Conservation (phyloP, 1,140 invertebrate species). For the Himalopsyche phryganea region DNA sequence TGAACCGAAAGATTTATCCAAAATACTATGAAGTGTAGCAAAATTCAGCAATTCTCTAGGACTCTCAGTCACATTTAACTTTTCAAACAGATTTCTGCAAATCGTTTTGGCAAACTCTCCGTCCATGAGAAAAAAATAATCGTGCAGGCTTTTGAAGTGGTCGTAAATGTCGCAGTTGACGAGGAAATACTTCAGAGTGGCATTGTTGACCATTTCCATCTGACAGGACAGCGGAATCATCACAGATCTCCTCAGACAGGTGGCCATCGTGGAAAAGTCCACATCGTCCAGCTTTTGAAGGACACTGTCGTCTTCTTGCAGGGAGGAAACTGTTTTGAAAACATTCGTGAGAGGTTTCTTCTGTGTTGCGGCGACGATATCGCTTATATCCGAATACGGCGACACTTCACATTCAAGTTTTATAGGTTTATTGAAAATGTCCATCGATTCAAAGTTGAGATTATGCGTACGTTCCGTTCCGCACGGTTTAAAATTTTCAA, state of each 20-base stretch:
- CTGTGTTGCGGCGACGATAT: constrained; percentile 45
- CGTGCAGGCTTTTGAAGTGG: constrained; percentile 66
- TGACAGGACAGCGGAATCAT: constrained; percentile 65
- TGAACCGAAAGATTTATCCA: constrained; percentile 60
- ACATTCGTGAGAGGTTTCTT: constrained; percentile 46
- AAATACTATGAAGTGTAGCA: constrained; percentile 60
- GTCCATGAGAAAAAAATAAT: constrained; percentile 73
- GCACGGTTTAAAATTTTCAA: constrained; percentile 48
- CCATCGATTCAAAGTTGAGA: constrained; percentile 7
- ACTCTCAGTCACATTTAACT: constrained; percentile 57
- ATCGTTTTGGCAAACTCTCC: constrained; percentile 71
- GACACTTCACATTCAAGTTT: constrained; percentile 36
- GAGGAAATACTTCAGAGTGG: constrained; percentile 66
- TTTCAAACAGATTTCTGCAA: constrained; percentile 62
- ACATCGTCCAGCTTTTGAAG: constrained; percentile 39
- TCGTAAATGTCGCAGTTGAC: constrained; percentile 63
- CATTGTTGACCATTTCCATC: constrained; percentile 64
- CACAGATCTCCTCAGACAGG: constrained; percentile 64
- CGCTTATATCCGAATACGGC: constrained; percentile 43
- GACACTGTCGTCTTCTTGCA: constrained; percentile 37
- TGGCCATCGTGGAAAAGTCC: constrained; percentile 55
- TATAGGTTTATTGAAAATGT: constrained; percentile 21
- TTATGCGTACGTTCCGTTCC: constrained; percentile 39
- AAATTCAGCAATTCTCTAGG: constrained; percentile 67
- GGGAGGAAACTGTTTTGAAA: constrained; percentile 39